Base-by-base conservation (phyloP, 2,113 vertebrate species). In the Dipodomys merriami region DNA sequence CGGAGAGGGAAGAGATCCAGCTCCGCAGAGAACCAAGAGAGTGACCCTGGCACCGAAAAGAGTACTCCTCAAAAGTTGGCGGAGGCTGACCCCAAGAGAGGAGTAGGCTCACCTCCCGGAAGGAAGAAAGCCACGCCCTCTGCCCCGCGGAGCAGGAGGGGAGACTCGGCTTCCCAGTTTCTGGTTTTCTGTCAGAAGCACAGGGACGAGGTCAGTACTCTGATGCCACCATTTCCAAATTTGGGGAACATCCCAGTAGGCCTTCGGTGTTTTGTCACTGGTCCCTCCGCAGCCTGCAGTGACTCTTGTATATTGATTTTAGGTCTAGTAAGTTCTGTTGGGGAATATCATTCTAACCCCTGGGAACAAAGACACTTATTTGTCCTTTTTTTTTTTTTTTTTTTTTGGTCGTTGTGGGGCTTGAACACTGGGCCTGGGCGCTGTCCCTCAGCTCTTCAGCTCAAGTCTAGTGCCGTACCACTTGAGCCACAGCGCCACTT, bases 161-260 rank as follows among this genome's bases (percentile, higher is more conserved):
- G 98, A 64, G 98, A 98, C 44, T 96, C 97, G 3, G 97, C 96
- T 0, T 98, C 98, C 90, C 98, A 98, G 96, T 98, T 98, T 91
- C 95, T 98, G 97, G 98, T 98, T 78, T 98, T 98, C 95, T 98
- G 98, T 95, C 98, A 98, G 95, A 98, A 98, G 97, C 98, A 98
- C 95, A 97, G 98, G 97, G 98, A 98, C 73, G 98, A 98, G 98
- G 98, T 98, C 86, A 95, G 98, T 98, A 30, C 73, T 30, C 83
- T 2, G 27, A 74, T 62, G 5, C 53, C 30, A 35, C 23, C 18
- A 49, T 62, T 78, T 53, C 57, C 39, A 53, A 60, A 25, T 10
- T 10, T 35, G 68, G 65, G 68, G 46, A 39, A 1, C 1, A 6
- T 76, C 29, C 30, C 29, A 27, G 25, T 9, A 27, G 5, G 9